phyloP scores from a whole-genome alignment of 2,888 invertebrate species.

The Empis stercorea region DNA sequence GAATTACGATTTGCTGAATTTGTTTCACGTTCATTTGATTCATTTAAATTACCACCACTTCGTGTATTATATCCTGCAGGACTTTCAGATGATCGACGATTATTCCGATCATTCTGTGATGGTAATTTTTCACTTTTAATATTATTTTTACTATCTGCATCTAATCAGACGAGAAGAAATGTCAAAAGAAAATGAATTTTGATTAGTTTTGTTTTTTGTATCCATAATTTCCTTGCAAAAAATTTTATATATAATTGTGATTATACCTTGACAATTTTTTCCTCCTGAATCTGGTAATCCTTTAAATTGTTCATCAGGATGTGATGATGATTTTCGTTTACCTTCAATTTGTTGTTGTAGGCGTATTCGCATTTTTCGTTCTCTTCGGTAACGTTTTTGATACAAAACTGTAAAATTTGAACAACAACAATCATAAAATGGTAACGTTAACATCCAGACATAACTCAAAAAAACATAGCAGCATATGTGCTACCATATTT shows the following conservation, averaged over 20 bases:
- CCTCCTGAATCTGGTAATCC: slow-evolving; percentile 57
- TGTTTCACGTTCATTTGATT: slow-evolving; percentile 6
- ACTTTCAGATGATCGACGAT: slow-evolving; percentile 17
- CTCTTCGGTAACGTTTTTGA: slow-evolving; percentile 82
- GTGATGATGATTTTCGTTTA: slow-evolving; percentile 54
- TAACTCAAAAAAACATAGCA: neutral
- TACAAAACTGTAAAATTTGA: slow-evolving; percentile 57
- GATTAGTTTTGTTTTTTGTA: too few species aligned
- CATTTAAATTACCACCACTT: neutral
- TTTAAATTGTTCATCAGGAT: slow-evolving; percentile 50
- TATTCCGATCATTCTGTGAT: neutral
- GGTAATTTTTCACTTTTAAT: neutral
- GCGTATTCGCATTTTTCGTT: slow-evolving; percentile 66
- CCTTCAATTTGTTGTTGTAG: slow-evolving; percentile 77
- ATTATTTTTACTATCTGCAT: slow-evolving; percentile 26
- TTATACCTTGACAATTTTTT: slow-evolving; percentile 60
- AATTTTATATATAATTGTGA: too few species aligned
- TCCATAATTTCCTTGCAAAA: too few species aligned
- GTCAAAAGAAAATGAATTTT: slow-evolving; percentile 11
- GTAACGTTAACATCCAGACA: too few species aligned
- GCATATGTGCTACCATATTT: too few species aligned
- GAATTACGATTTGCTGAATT: slow-evolving; percentile 26
- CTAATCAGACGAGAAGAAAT: slow-evolving; percentile 19
- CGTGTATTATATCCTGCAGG: slow-evolving; percentile 5
- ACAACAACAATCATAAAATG: too few species aligned